A percentile compares a stretch with the other conserved stretches of the same genome.
These are phyloP conservation scores for Acrocephalus scirpaceus DNA, from an alignment of 2,797 vertebrate species.

Conservation along the genomic window DNA sequence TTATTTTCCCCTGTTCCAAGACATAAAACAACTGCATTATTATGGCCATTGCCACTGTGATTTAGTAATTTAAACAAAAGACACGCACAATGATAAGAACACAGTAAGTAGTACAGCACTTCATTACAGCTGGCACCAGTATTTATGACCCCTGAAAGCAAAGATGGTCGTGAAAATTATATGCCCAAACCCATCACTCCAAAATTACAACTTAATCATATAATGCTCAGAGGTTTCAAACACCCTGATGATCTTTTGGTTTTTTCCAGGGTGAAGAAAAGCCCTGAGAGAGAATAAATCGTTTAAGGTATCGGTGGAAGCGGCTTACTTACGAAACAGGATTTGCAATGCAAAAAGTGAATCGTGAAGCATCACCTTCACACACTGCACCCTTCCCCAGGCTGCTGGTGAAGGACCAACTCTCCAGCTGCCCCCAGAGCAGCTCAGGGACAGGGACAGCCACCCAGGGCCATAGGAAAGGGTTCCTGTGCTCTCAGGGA, in stretches of 20 bases:
- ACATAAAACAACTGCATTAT: constrained; percentile 49
- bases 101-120: constrained; percentile 35
- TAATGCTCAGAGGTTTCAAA: background rate
- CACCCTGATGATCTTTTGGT: background rate
- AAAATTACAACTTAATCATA: constrained; percentile 38
- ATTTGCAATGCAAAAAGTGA: constrained; percentile 43
- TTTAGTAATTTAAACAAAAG: constrained; percentile 65
- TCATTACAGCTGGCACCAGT: constrained; percentile 28
- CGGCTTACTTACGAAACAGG: background rate
- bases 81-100: constrained; percentile 26
- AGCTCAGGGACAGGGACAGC: background rate
- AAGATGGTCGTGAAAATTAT: constrained; percentile 19
- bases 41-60: constrained; percentile 41
- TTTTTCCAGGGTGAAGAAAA: constrained; percentile 4
- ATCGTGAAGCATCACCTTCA: background rate
- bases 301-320: background rate
- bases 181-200: background rate
- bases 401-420: background rate
- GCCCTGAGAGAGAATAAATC: constrained; percentile 25
- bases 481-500: background rate
- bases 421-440: background rate
- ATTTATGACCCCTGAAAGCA: constrained; percentile 35
- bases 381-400: background rate
- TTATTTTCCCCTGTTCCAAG: constrained; percentile 51
- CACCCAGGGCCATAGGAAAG: accelerated